These are phyloP conservation scores for Philopedon plagiatum DNA, from an alignment of 2,888 invertebrate genomes.

Conservation along the genomic window DNA sequence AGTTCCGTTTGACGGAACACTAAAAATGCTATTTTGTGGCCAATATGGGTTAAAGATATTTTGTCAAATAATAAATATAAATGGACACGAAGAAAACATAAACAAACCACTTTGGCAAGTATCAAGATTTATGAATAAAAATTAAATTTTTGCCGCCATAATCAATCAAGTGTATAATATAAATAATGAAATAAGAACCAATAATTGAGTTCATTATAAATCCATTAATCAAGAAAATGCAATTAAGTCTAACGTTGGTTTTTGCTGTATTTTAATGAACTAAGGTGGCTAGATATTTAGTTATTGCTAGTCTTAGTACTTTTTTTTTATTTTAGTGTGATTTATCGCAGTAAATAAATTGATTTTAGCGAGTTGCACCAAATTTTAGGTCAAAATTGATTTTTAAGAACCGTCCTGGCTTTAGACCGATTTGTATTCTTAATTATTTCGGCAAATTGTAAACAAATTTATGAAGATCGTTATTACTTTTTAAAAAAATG, in stretches of 20 bases:
- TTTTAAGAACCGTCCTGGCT: too few species aligned
- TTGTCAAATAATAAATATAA: neutral
- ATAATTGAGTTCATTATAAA: constrained; percentile 47
- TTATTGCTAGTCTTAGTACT: neutral
- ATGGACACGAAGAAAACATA: neutral
- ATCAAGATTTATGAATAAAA: constrained; percentile 31
- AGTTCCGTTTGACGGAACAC: too few species aligned
- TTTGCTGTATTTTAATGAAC: constrained; percentile 1
- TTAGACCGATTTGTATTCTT: too few species aligned
- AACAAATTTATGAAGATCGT: too few species aligned
- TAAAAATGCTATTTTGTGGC: too few species aligned
- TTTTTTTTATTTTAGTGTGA: too few species aligned
- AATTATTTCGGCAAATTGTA: too few species aligned
- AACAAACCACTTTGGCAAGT: constrained; percentile 12
- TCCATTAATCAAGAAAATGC: constrained; percentile 43
- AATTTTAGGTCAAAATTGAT: too few species aligned
- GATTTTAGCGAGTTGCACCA: too few species aligned
- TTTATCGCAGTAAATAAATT: too few species aligned
- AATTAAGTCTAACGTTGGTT: constrained; percentile 28
- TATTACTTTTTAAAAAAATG: too few species aligned
- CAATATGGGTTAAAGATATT: too few species aligned
- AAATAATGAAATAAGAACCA: constrained; percentile 38
- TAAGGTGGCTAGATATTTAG: neutral
- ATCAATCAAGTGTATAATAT: constrained; percentile 36
- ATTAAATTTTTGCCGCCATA: constrained; percentile 28